These are phyloP conservation scores for Ochropacha duplaris DNA, from an alignment of 2,888 invertebrate species.

Conservation along the genomic window DNA sequence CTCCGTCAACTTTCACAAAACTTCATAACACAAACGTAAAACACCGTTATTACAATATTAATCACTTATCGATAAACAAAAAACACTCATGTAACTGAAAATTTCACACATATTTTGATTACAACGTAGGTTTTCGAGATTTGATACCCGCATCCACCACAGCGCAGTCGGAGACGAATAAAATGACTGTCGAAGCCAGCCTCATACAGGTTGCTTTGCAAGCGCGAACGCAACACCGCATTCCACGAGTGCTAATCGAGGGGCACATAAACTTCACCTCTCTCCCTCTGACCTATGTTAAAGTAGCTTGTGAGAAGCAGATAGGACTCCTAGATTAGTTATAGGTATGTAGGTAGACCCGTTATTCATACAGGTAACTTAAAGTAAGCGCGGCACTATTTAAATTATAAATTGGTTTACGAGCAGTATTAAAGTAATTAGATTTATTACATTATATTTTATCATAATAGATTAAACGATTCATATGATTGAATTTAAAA, in stretches of 20 bases:
- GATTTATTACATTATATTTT: too few species aligned
- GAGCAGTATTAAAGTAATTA: too few species aligned
- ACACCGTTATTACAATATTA: slow-evolving; percentile 64
- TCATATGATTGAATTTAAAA: too few species aligned
- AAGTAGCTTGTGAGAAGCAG: slow-evolving; percentile 30
- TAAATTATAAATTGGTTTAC: slow-evolving; percentile 32
- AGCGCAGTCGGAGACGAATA: slow-evolving; percentile 60
- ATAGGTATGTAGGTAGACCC: slow-evolving; percentile 63
- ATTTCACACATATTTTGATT: slow-evolving; percentile 76
- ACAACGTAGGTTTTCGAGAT: slow-evolving; percentile 46
- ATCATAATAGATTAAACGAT: too few species aligned
- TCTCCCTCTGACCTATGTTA: slow-evolving; percentile 50
- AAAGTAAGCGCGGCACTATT: slow-evolving; percentile 50
- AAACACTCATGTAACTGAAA: slow-evolving; percentile 64
- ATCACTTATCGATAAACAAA: slow-evolving; percentile 60
- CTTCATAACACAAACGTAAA: slow-evolving; percentile 75
- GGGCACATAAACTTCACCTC: slow-evolving; percentile 51
- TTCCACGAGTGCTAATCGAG: slow-evolving; percentile 70
- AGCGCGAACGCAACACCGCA: slow-evolving; percentile 75
- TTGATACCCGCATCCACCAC: slow-evolving; percentile 48
- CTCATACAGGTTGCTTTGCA: slow-evolving; percentile 47
- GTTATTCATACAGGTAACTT: slow-evolving; percentile 66
- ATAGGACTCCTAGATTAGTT: slow-evolving; percentile 41
- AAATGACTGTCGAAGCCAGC: slow-evolving; percentile 71
- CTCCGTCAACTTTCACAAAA: slow-evolving; percentile 73